phyloP scores from a whole-genome alignment of 2,888 invertebrate genomes.

The Troglohyphantes excavatus region DNA sequence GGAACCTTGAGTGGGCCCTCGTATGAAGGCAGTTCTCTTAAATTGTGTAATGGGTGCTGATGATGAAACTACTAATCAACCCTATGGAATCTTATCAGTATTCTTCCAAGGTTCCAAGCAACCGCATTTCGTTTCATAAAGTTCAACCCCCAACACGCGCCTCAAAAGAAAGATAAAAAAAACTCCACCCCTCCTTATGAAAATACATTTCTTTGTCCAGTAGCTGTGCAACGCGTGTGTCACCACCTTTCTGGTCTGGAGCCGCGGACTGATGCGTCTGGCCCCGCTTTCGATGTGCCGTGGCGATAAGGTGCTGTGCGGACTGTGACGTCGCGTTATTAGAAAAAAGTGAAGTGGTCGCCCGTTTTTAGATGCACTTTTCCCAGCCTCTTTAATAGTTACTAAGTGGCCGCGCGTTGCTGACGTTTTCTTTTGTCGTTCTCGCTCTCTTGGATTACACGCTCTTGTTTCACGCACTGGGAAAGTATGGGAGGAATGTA shows the following conservation, averaged over 20 bases:
- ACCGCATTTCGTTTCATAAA: no score
- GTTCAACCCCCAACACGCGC: background rate
- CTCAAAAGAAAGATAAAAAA: background rate
- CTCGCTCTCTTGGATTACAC: conserved; percentile 13
- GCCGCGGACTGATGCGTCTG: conserved; percentile 36
- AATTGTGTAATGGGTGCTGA: no score
- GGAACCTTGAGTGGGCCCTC: no score
- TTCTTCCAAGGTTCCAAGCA: no score
- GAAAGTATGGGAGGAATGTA: conserved; percentile 7
- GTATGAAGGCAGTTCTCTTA: no score
- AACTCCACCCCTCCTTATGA: background rate
- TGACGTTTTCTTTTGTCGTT: background rate
- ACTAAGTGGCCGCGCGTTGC: conserved; percentile 32
- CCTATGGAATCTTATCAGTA: no score
- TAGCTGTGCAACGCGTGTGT: background rate
- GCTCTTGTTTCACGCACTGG: background rate
- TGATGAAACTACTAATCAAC: no score
- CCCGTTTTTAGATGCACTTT: conserved; percentile 48
- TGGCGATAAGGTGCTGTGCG: conserved; percentile 50
- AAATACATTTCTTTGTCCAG: conserved; percentile 10
- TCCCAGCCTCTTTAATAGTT: conserved; percentile 7
- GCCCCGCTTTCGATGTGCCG: conserved; percentile 35
- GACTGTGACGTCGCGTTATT: conserved; percentile 18
- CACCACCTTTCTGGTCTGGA: background rate
- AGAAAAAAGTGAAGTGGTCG: conserved; percentile 8